Percentiles rank a stretch among this genome's conserved stretches.
Evolutionary conservation across 2,888 invertebrate species (phyloP).

Genomic region (Nephrotoma appendiculata): DNA sequence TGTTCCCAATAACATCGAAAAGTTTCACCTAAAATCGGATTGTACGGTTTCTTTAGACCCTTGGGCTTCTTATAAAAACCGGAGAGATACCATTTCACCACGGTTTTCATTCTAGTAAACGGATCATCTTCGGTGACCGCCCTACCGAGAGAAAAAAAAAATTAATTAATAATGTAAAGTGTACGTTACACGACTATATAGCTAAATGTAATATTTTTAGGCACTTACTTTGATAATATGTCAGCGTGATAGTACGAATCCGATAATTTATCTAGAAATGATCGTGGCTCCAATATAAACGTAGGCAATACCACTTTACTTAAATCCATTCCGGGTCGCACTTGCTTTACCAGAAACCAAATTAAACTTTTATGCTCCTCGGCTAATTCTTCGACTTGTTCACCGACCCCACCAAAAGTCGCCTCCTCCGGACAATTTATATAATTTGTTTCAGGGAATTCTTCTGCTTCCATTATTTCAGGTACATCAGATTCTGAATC

Average conservation of each 20-base stretch:
- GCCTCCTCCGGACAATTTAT: constrained; percentile 42
- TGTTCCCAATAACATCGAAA: constrained; percentile 88
- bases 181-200: not conserved
- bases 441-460: constrained; percentile 44
- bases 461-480: constrained; percentile 22
- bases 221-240: constrained; percentile 58
- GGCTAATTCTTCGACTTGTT: constrained; percentile 79
- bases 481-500: constrained; percentile 49
- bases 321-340: constrained; percentile 91
- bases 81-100: constrained; percentile 84
- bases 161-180: not conserved
- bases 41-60: constrained; percentile 90
- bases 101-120: constrained; percentile 73
- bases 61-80: constrained; percentile 90
- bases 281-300: constrained; percentile 85
- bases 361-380: constrained; percentile 91
- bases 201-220: constrained; percentile 11
- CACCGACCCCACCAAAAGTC: constrained; percentile 51
- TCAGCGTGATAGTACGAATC: constrained; percentile 93
- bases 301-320: constrained; percentile 75
- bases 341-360: constrained; percentile 90
- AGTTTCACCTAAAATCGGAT: constrained; percentile 84
- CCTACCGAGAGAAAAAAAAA: constrained; percentile 32
- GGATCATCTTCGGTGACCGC: constrained; percentile 77
- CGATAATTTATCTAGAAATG: constrained; percentile 82